Conservation (phyloP, 2,888 invertebrate species). For the Oxycera nigricornis region DNA sequence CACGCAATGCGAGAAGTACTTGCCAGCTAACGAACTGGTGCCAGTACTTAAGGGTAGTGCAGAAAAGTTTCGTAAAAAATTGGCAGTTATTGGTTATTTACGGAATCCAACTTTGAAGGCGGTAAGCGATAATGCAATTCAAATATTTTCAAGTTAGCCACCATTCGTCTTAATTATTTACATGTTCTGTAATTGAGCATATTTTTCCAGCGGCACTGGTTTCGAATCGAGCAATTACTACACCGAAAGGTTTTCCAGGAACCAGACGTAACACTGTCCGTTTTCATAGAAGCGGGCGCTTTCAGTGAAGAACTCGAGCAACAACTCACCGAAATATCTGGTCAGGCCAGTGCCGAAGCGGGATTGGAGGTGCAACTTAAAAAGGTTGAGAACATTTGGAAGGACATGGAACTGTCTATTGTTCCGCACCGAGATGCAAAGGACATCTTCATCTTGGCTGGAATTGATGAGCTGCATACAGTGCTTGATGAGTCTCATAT, state of each 20-base stretch:
- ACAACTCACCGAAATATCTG: slow-evolving; percentile 83
- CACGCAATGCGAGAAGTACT: slow-evolving; percentile 80
- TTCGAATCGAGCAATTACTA: slow-evolving; percentile 77
- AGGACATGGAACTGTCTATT: slow-evolving; percentile 78
- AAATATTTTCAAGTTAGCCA: too few species aligned
- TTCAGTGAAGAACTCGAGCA: slow-evolving; percentile 71
- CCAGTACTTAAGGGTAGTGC: slow-evolving; percentile 79
- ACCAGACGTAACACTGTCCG: slow-evolving; percentile 69
- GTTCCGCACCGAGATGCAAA: slow-evolving; percentile 80
- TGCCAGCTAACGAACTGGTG: slow-evolving; percentile 81
- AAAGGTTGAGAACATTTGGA: slow-evolving; percentile 87
- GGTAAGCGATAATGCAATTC: too few species aligned
- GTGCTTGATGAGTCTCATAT: slow-evolving; percentile 86
- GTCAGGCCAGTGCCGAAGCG: slow-evolving; percentile 87
- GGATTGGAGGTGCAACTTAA: slow-evolving; percentile 80
- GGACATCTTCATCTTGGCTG: slow-evolving; percentile 84
- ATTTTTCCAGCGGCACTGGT: slow-evolving; percentile 74
- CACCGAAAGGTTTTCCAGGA: slow-evolving; percentile 77
- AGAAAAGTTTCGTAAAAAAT: slow-evolving; percentile 78
- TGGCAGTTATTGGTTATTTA: slow-evolving; percentile 80
- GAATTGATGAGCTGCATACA: slow-evolving; percentile 83
- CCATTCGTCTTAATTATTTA: too few species aligned
- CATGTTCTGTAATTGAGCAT: not conserved
- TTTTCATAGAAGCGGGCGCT: slow-evolving; percentile 75
- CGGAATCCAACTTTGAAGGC: slow-evolving; percentile 79